Evolutionary conservation across 2,888 invertebrate species (phyloP).

Genomic region (Mesorhabditis sp.): DNA sequence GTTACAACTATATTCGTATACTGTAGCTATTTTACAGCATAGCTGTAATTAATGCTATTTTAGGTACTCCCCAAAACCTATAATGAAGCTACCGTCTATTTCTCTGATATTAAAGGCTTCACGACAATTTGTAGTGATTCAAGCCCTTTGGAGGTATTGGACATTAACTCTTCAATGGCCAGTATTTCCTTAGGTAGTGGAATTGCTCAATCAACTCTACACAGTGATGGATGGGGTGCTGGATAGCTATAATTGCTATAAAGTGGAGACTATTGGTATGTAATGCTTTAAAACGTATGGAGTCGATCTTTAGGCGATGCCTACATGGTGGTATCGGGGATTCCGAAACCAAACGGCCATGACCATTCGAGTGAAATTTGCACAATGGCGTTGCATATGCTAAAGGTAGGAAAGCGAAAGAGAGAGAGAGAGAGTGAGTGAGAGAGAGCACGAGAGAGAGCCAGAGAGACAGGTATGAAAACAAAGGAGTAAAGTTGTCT

Average conservation of each 20-base stretch:
- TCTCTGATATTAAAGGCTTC: conserved; percentile 65
- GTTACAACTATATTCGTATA: too few relatives aligned
- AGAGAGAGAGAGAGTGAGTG: background rate
- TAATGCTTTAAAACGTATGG: too few relatives aligned
- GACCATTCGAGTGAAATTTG: conserved; percentile 73
- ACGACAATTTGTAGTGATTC: conserved; percentile 63
- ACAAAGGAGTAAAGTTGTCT: too few relatives aligned
- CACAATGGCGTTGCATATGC: conserved; percentile 77
- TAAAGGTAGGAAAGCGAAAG: conserved; percentile 57
- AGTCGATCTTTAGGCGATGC: conserved; percentile 58
- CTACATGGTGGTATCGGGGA: conserved; percentile 67
- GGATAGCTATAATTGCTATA: conserved; percentile 92
- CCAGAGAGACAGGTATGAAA: too few relatives aligned
- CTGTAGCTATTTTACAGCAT: too few relatives aligned
- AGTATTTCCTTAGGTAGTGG: conserved; percentile 71
- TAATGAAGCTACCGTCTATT: conserved; percentile 64
- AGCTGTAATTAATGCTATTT: too few relatives aligned
- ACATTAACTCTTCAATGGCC: too few relatives aligned
- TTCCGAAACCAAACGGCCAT: conserved; percentile 80
- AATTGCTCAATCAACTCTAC: conserved; percentile 92
- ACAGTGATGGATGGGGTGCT: conserved; percentile 94
- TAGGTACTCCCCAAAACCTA: conserved; percentile 63
- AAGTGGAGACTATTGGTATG: conserved; percentile 43
- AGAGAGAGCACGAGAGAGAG: too few relatives aligned
- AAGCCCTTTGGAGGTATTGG: conserved; percentile 60